These are phyloP conservation scores for Listrodromus nycthemerus DNA, from an alignment of 2,888 invertebrate species.

Conservation along the genomic window DNA sequence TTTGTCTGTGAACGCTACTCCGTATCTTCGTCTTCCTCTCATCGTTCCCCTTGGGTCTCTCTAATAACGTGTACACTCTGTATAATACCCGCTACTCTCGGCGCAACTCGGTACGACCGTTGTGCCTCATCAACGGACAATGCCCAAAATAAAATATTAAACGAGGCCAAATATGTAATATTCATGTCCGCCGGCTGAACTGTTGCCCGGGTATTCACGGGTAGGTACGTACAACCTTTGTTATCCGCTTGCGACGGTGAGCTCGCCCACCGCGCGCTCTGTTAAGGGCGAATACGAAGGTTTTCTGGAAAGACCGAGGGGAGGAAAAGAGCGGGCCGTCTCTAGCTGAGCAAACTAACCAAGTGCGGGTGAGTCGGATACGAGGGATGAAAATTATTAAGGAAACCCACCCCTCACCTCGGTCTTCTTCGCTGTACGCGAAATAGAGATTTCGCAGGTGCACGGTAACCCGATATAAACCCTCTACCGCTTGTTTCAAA, in stretches of 20 bases:
- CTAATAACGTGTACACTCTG: slow-evolving; percentile 56
- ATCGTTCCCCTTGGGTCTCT: slow-evolving; percentile 30
- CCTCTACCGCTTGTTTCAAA: neutral
- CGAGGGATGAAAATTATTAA: slow-evolving; percentile 64
- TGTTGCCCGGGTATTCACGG: slow-evolving; percentile 54
- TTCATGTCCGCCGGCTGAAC: slow-evolving; percentile 71
- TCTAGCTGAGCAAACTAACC: slow-evolving; percentile 52
- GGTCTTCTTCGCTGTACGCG: slow-evolving; percentile 25
- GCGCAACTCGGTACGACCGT: slow-evolving; percentile 64
- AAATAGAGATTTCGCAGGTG: slow-evolving; percentile 32
- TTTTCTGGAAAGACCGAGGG: slow-evolving; percentile 20
- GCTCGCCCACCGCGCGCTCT: slow-evolving; percentile 35
- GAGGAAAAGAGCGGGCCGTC: slow-evolving; percentile 5
- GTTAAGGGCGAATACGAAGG: slow-evolving; percentile 15
- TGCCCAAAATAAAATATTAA: slow-evolving; percentile 77
- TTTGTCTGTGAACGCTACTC: slow-evolving; percentile 21
- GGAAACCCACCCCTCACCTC: slow-evolving; percentile 34
- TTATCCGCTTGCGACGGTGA: slow-evolving; percentile 49
- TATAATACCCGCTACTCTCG: slow-evolving; percentile 55
- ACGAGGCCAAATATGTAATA: slow-evolving; percentile 76
- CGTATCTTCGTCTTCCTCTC: slow-evolving; percentile 19
- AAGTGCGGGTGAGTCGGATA: slow-evolving; percentile 52
- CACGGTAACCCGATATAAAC: neutral
- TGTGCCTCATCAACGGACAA: slow-evolving; percentile 77
- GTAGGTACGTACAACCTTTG: slow-evolving; percentile 50